Evolutionary conservation across 2,888 invertebrate genomes (phyloP), one percentile per base, ranked within the genome.

Genomic region (Campoplex capitator): DNA sequence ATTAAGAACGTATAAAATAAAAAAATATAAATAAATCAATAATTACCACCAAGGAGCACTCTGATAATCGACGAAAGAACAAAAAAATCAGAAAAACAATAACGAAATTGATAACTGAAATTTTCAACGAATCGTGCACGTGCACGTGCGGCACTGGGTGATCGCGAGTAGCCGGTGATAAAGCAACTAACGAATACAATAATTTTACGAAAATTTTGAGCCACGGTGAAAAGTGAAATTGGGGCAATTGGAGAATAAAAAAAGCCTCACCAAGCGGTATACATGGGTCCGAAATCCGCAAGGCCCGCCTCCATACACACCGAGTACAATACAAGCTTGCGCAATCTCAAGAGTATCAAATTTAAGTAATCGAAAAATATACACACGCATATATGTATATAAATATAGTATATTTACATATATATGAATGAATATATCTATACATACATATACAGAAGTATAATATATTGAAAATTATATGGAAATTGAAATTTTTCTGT

Each of bases 211-310:
- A 71, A 51, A 51, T 48, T 23, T 23, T 51, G 51, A 73, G 68
- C 23, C 48, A 35, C 51, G 51, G 48, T 51, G 74, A 54, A 51
- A 54, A 35, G 38, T 78, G 77, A 70, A 42, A 32, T 79, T 56
- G 68, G 42, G 42, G 56, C 68, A 32, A 70, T 79, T 23, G 70
- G 32, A 45, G 42, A 65, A 76, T 48, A 76, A 65, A 13, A 23
- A 28, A 56, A 75, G 74, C 56, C 80, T 83, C 71, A 87, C 70
- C 79, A 88, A 84, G 77, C 89, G 89, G 91, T 90, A 92, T 92
- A 92, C 91, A 93, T 93, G 93, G 93, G 92, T 92, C 91, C 92
- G 89, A 92, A 92, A 91, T 91, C 89, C 77, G 88, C 88, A 78
- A 88, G 90, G 71, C 91, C 92, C 77, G 90, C 90, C 85, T 90